phyloP scores from a whole-genome alignment of 2,888 invertebrate species.

The Hydroisotoma schaefferi region DNA sequence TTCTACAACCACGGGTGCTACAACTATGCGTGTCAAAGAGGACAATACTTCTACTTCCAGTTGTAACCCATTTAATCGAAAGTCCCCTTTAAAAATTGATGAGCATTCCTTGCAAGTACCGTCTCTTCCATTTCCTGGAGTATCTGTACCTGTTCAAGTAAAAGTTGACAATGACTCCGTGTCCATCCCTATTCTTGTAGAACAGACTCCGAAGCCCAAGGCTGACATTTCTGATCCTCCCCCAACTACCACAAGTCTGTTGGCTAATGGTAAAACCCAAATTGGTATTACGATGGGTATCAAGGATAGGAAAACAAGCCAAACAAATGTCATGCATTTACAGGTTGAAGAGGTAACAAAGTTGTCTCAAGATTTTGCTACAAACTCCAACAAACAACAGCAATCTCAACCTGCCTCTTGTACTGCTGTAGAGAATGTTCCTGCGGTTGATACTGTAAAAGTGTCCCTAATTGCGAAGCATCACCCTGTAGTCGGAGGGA shows the following conservation, averaged over 20 bases:
- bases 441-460: too few relatives aligned
- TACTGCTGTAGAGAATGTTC: too few relatives aligned
- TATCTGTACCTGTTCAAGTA: conserved; percentile 39
- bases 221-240: too few relatives aligned
- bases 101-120: conserved; percentile 22
- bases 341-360: too few relatives aligned
- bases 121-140: conserved; percentile 36
- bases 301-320: too few relatives aligned
- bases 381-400: conserved; percentile 1
- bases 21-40: conserved; percentile 11
- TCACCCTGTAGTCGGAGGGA: background rate
- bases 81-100: conserved; percentile 8
- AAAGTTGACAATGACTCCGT: conserved; percentile 28
- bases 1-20: conserved; percentile 6
- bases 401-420: background rate
- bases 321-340: too few relatives aligned
- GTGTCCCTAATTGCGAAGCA: too few relatives aligned
- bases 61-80: conserved; percentile 4
- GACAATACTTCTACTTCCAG: background rate
- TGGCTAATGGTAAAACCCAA: too few relatives aligned
- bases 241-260: too few relatives aligned
- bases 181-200: conserved; percentile 12
- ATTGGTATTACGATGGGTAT: too few relatives aligned
- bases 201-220: too few relatives aligned
- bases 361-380: too few relatives aligned